Conservation (phyloP, 2,888 invertebrate species). For the Microchrysa polita region DNA sequence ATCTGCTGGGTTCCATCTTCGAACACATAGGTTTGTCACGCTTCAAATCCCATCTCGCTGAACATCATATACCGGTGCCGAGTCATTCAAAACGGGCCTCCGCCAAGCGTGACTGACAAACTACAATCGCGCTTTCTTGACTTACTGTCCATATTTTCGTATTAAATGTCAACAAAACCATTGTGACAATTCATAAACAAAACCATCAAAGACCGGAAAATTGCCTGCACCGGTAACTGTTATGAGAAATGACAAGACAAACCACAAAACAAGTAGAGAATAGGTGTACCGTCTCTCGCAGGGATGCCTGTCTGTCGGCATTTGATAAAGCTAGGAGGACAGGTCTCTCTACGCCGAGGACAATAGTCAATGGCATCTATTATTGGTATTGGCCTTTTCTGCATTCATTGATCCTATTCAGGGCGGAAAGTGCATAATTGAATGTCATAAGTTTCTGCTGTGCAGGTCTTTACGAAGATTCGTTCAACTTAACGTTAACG, state of each 20-base stretch:
- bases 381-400: conserved; percentile 37
- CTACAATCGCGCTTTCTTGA: neutral
- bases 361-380: conserved; percentile 29
- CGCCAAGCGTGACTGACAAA: conserved; percentile 5
- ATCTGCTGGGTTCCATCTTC: neutral
- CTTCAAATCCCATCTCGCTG: neutral
- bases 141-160: conserved; percentile 12
- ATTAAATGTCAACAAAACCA: conserved; percentile 39
- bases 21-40: neutral
- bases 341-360: neutral
- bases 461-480: conserved; percentile 13
- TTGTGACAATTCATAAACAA: conserved; percentile 35
- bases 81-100: conserved; percentile 2
- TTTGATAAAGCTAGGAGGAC: conserved; percentile 26
- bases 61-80: neutral
- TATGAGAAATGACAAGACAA: conserved; percentile 12
- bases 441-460: neutral
- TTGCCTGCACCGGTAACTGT: conserved; percentile 13
- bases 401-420: conserved; percentile 33
- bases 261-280: conserved; percentile 22
- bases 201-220: conserved; percentile 42
- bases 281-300: too few relatives aligned
- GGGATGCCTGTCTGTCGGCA: conserved; percentile 24
- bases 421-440: conserved; percentile 27
- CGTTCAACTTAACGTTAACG: neutral